Evolutionary conservation across 2,113 vertebrate genomes (phyloP).

Genomic region (Gambusia affinis): DNA sequence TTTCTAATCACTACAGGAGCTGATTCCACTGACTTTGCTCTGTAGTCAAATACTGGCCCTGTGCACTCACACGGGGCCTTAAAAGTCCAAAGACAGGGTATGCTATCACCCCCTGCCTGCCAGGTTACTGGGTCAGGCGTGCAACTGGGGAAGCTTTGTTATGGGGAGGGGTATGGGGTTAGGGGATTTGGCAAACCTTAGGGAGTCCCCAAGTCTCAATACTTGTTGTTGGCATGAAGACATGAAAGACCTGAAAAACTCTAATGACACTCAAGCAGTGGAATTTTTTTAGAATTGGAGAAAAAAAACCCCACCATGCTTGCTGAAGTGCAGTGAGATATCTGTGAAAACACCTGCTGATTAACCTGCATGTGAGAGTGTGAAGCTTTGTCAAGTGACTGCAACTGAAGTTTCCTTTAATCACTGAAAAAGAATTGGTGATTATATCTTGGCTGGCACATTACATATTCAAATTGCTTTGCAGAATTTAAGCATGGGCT

Average conservation of each 20-base stretch:
- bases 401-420: slow-evolving; percentile 72
- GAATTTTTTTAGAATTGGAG: slow-evolving; percentile 20
- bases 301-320: not conserved
- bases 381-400: slow-evolving; percentile 61
- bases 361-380: slow-evolving; percentile 34
- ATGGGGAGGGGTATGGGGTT: slow-evolving; percentile 41
- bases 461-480: slow-evolving; percentile 82
- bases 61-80: slow-evolving; percentile 53
- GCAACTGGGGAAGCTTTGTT: slow-evolving; percentile 80
- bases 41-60: slow-evolving; percentile 66
- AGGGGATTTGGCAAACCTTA: slow-evolving; percentile 60
- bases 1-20: slow-evolving; percentile 72
- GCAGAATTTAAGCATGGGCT: slow-evolving; percentile 61
- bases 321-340: slow-evolving; percentile 12
- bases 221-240: slow-evolving; percentile 74
- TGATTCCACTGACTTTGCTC: slow-evolving; percentile 67
- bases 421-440: slow-evolving; percentile 73
- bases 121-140: slow-evolving; percentile 82
- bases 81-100: slow-evolving; percentile 66
- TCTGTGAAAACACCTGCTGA: slow-evolving; percentile 27
- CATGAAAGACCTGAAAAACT: slow-evolving; percentile 68
- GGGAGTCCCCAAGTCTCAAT: slow-evolving; percentile 63
- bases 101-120: slow-evolving; percentile 69
- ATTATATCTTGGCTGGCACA: slow-evolving; percentile 74
- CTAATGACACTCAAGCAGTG: slow-evolving; percentile 38